Evolutionary conservation across 2,888 invertebrate genomes (phyloP), one percentile per base, ranked within the genome.

Genomic region (Ctenicera cuprea): DNA sequence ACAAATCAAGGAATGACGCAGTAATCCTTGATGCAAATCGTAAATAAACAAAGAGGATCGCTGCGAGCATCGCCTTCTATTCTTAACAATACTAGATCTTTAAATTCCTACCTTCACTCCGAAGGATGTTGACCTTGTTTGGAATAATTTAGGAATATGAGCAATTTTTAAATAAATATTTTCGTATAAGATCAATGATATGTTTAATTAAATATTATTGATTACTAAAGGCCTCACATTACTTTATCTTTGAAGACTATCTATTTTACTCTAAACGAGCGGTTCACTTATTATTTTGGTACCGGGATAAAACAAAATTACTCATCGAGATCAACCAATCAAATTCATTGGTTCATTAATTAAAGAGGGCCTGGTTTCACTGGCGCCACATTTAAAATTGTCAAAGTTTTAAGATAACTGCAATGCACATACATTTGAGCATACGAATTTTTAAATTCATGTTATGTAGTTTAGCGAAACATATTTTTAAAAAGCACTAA

Each of bases 51-150:
- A 2, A 37, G 38, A 26, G n/a, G 22, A 54, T 14, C 14, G 12
- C 20, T 11, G 3, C 59, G 9, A 12, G 7, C 26, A 16, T 33
- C 59, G 41, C 43, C 50, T 48, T 61, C 61, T 62, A 61, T 63
- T 30, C 20, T 57, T 14, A 62, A 70, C 50, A 71, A 20, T 26
- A 26, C 41, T 33, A 50, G 45, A 63, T 48, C 18, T 45, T 22
- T 18, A 45, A 71, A 71, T 72, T 75, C 78, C 78, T 78, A 78
- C 74, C 76, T 78, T 78, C 78, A 75, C 71, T 74, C 64, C 33
- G 64, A 50, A 72, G 61, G 14, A 52, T 41, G 43, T 45, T 73
- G 71, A 74, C 74, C 74, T 74, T 74, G 74, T 68, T 52, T 41
- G 38, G 52, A 26, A 59, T 59, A n/a, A 59, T 59, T 38, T 11